Percentiles rank a stretch among this genome's conserved stretches.
These are phyloP conservation scores for Gymnoscopelus microlampas DNA, from an alignment of 2,797 vertebrate species.

Conservation along the genomic window DNA sequence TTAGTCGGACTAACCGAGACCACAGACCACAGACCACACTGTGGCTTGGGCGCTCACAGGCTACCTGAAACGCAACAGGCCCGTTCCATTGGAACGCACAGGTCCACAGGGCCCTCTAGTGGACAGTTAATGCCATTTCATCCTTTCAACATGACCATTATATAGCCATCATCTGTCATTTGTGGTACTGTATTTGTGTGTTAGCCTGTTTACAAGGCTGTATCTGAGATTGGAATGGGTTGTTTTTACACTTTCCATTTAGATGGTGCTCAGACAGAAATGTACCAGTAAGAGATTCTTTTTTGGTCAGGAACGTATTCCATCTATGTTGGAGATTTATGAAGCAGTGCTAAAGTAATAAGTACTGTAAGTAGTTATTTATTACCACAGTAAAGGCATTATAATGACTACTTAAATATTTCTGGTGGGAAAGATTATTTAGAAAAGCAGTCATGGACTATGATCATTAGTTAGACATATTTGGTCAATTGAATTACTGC, in stretches of 20 bases:
- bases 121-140: conserved; percentile 11
- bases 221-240: conserved; percentile 1
- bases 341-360: conserved; percentile 10
- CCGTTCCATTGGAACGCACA: conserved; percentile 1
- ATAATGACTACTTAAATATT: conserved; percentile 52
- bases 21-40: conserved; percentile 31
- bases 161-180: conserved; percentile 19
- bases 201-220: conserved; percentile 30
- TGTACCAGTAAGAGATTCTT: conserved; percentile 17
- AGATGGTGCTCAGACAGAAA: conserved; percentile 30
- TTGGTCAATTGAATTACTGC: conserved; percentile 30
- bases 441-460: too few species aligned
- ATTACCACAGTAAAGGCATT: conserved; percentile 18
- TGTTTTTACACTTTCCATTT: conserved; percentile 29
- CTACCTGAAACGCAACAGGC: not conserved
- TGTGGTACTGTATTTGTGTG: conserved; percentile 19
- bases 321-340: conserved; percentile 13
- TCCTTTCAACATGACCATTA: conserved; percentile 5
- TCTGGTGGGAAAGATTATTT: conserved; percentile 16
- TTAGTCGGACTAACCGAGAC: conserved; percentile 5
- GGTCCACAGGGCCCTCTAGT: conserved; percentile 52
- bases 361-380: not conserved
- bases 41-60: conserved; percentile 1
- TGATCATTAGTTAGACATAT: too few species aligned
- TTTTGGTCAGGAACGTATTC: conserved; percentile 38